phyloP scores from a whole-genome alignment of 2,888 invertebrate genomes.

The Cabera pusaria region DNA sequence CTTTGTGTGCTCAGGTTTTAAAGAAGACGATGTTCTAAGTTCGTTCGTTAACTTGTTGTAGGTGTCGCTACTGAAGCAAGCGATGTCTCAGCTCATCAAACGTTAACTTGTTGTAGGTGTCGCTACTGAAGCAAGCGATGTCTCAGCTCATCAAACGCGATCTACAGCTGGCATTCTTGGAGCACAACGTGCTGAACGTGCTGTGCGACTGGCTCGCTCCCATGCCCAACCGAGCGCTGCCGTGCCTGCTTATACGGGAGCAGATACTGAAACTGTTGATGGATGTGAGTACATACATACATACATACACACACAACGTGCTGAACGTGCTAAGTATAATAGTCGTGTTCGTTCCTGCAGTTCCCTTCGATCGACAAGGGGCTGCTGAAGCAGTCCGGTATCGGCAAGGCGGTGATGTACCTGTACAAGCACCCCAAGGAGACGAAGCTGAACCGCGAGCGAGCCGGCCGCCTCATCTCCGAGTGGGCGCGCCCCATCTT shows the following conservation, averaged over 20 bases:
- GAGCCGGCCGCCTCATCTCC: slow-evolving; percentile 95
- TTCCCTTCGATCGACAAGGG: slow-evolving; percentile 95
- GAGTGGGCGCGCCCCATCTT: slow-evolving; percentile 99
- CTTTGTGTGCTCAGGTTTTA: no score
- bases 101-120: slow-evolving; percentile 75
- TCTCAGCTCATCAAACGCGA: slow-evolving; percentile 97
- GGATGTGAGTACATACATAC: slow-evolving; percentile 88
- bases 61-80: slow-evolving; percentile 95
- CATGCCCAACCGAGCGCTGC: slow-evolving; percentile 98
- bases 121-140: slow-evolving; percentile 94
- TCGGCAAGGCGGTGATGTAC: slow-evolving; percentile 99
- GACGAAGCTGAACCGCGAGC: slow-evolving; percentile 94
- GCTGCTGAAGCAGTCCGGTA: slow-evolving; percentile 96
- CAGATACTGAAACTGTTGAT: slow-evolving; percentile 90
- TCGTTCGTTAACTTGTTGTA: slow-evolving; percentile 16
- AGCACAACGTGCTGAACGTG: slow-evolving; percentile 95
- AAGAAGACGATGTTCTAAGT: no score
- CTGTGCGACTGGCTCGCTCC: slow-evolving; percentile 99
- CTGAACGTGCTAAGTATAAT: no score
- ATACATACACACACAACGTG: no score
- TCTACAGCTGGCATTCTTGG: slow-evolving; percentile 97
- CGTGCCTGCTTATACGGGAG: slow-evolving; percentile 96
- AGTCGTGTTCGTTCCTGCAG: slow-evolving; percentile 63
- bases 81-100: slow-evolving; percentile 59
- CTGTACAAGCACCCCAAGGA: slow-evolving; percentile 99